phyloP scores from a whole-genome alignment of 2,113 vertebrate genomes.

The Arizona elegans region DNA sequence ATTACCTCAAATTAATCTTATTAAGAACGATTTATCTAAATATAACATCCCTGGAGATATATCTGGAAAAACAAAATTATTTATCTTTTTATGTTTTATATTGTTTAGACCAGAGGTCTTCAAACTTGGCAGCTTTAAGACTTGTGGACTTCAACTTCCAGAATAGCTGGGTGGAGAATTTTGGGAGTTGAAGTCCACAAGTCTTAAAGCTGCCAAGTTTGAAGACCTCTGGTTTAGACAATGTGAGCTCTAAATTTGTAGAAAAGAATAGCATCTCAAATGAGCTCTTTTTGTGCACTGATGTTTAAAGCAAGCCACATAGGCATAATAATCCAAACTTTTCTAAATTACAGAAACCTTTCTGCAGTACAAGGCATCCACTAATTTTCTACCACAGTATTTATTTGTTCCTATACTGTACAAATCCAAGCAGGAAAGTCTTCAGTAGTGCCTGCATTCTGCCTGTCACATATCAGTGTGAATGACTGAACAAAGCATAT shows the following conservation, averaged over 20 bases:
- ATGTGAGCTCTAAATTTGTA: neutral
- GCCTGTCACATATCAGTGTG: neutral
- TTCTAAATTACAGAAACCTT: conserved; percentile 13
- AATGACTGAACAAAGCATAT: conserved; percentile 13
- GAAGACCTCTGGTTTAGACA: neutral
- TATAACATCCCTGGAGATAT: conserved; percentile 40
- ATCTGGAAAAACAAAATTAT: conserved; percentile 6
- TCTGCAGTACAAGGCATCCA: neutral
- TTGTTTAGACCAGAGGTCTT: neutral
- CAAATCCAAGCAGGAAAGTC: conserved; percentile 20
- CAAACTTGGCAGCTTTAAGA: no score
- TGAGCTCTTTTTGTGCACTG: neutral
- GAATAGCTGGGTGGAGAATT: no score
- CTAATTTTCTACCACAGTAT: neutral
- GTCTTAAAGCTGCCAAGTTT: no score
- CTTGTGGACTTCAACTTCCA: no score
- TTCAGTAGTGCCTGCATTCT: conserved; percentile 12
- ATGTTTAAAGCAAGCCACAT: neutral
- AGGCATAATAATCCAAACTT: conserved; percentile 9
- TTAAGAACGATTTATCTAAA: conserved; percentile 26
- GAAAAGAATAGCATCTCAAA: conserved; percentile 1
- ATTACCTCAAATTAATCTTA: neutral
- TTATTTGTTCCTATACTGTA: neutral
- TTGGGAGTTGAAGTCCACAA: no score
- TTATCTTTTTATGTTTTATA: conserved; percentile 19